Evolutionary conservation across 2,113 vertebrate genomes (phyloP).

Genomic region (Dipodomys spectabilis): DNA sequence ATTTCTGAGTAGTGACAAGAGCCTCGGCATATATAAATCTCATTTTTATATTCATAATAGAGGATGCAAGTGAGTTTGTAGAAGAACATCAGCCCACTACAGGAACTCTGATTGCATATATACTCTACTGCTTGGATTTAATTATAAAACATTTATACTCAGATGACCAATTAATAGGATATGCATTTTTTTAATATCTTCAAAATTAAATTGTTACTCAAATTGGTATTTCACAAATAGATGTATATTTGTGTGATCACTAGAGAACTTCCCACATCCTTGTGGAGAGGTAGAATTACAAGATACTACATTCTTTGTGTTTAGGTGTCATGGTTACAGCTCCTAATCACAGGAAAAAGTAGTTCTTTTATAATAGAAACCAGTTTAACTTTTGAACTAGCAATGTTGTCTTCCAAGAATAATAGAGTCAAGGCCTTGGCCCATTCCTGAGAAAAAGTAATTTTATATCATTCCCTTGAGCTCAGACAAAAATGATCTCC

Average conservation of each 20-base stretch:
- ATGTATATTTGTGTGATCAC: neutral
- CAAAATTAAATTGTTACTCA: slow-evolving; percentile 12
- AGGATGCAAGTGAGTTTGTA: neutral
- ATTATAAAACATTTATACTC: neutral
- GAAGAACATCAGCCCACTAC: neutral
- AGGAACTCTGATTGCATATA: neutral
- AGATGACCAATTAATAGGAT: neutral
- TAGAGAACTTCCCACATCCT: neutral
- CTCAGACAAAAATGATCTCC: slow-evolving; percentile 7
- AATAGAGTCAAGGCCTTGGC: slow-evolving; percentile 9
- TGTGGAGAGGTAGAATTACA: neutral
- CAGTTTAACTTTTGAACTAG: slow-evolving; percentile 6
- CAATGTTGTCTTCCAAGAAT: slow-evolving; percentile 16
- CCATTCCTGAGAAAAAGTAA: neutral
- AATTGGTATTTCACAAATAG: neutral
- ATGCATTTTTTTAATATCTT: neutral
- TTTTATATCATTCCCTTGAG: slow-evolving; percentile 31
- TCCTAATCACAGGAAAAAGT: slow-evolving; percentile 40
- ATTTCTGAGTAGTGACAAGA: neutral
- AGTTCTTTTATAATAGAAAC: slow-evolving; percentile 29
- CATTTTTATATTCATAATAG: neutral
- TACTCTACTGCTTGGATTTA: neutral
- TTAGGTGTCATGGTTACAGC: neutral
- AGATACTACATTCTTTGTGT: neutral
- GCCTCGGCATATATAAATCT: neutral